These are phyloP conservation scores for Gasterosteus nipponicus DNA, from an alignment of 2,113 vertebrate species.

Conservation along the genomic window DNA sequence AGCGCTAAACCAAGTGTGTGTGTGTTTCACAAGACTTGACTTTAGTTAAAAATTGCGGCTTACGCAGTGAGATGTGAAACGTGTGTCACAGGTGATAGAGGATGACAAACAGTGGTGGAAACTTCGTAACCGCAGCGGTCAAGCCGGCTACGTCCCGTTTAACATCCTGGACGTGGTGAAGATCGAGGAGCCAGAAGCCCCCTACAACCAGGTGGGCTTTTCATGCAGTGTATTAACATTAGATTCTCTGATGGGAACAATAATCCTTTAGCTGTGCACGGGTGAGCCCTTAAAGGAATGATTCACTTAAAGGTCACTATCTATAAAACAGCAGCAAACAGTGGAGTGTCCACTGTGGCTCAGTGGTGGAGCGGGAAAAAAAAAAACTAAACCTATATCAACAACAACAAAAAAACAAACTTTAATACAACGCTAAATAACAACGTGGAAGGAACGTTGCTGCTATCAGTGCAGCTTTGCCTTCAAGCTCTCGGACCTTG, in stretches of 20 bases:
- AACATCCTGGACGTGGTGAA: conserved; percentile 89
- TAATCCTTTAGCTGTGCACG: not conserved
- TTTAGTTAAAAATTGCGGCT: not conserved
- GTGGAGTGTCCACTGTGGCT: no score
- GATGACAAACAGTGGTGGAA: conserved; percentile 97
- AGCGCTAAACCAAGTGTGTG: not conserved
- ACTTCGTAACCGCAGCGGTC: conserved; percentile 89
- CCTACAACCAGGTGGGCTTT: conserved; percentile 67
- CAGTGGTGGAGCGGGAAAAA: no score
- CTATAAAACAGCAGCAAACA: no score
- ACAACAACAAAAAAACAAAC: no score
- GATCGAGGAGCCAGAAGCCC: conserved; percentile 80
- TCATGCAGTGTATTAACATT: not conserved
- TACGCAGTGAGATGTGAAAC: conserved; percentile 19
- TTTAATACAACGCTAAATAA: no score
- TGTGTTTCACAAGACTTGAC: not conserved
- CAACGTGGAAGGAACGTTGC: no score
- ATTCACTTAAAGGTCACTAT: not conserved
- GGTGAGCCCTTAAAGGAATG: not conserved
- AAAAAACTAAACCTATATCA: no score
- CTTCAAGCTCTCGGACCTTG: no score
- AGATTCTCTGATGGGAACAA: not conserved
- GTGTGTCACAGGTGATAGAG: conserved; percentile 87
- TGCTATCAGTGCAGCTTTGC: no score
- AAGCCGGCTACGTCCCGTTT: conserved; percentile 90